phyloP scores from a whole-genome alignment of 1,140 invertebrate genomes.

The Phocides pigmalion region DNA sequence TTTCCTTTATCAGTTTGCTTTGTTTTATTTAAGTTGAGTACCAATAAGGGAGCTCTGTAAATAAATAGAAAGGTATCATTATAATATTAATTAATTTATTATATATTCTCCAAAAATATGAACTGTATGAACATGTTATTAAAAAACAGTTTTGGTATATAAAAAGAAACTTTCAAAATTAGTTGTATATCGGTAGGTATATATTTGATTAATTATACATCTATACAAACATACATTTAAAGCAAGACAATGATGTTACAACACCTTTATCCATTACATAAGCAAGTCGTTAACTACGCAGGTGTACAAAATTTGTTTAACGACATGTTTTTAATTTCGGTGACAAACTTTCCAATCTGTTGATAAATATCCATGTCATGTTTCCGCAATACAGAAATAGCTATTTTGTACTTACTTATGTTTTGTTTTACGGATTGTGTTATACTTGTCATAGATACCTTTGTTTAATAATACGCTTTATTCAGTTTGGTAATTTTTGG shows the following conservation, averaged over 20 bases:
- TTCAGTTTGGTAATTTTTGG: too few relatives aligned
- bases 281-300: background rate
- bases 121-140: too few relatives aligned
- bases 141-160: too few relatives aligned
- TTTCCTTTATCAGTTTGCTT: too few relatives aligned
- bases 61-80: too few relatives aligned
- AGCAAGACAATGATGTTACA: background rate
- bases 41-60: too few relatives aligned
- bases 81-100: too few relatives aligned
- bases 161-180: background rate
- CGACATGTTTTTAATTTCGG: background rate
- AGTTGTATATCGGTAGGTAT: background rate
- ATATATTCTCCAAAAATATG: too few relatives aligned
- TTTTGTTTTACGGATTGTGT: too few relatives aligned
- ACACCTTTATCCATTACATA: background rate
- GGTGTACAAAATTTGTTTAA: background rate
- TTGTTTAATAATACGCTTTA: too few relatives aligned
- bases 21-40: too few relatives aligned
- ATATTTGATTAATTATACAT: background rate
- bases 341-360: constrained; percentile 8
- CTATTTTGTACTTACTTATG: background rate
- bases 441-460: too few relatives aligned
- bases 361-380: background rate
- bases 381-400: background rate
- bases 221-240: background rate